phyloP scores from a whole-genome alignment of 1,140 invertebrate species.

The Polyergus mexicanus region DNA sequence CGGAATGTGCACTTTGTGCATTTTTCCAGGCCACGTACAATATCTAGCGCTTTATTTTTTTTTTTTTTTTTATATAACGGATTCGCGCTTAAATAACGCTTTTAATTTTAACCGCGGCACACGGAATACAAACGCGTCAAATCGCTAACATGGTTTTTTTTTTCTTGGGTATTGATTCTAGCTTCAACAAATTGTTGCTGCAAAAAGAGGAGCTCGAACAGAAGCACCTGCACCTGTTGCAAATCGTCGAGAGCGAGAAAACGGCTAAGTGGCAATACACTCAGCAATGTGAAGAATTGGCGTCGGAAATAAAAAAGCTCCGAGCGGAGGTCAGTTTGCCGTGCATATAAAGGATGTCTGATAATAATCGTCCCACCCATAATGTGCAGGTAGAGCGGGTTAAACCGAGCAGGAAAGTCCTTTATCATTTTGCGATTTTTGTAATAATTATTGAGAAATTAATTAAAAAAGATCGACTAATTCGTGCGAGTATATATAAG shows the following conservation, averaged over 20 bases:
- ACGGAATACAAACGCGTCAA: not conserved
- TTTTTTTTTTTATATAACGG: not conserved
- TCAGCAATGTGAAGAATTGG: slow-evolving; percentile 96
- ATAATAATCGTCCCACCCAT: no score
- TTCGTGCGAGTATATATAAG: no score
- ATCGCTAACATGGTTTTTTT: not conserved
- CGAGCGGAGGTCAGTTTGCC: slow-evolving; percentile 91
- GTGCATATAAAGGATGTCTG: not conserved
- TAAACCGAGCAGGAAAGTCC: no score
- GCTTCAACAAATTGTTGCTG: slow-evolving; percentile 96
- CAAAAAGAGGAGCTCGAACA: slow-evolving; percentile 97
- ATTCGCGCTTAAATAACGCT: slow-evolving; percentile 25
- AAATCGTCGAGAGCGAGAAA: slow-evolving; percentile 97
- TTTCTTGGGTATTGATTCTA: slow-evolving; percentile 85
- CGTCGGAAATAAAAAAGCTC: slow-evolving; percentile 95
- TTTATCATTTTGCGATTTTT: no score
- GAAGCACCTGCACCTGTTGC: slow-evolving; percentile 96
- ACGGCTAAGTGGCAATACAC: slow-evolving; percentile 98
- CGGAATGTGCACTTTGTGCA: not conserved
- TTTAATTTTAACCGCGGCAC: slow-evolving; percentile 22
- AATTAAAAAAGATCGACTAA: no score
- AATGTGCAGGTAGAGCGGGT: no score
- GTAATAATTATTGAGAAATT: no score
- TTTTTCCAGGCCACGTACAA: slow-evolving; percentile 22
- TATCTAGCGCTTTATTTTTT: slow-evolving; percentile 5